Conservation (phyloP, 2,888 invertebrate genomes). For the Cephus spinipes region DNA sequence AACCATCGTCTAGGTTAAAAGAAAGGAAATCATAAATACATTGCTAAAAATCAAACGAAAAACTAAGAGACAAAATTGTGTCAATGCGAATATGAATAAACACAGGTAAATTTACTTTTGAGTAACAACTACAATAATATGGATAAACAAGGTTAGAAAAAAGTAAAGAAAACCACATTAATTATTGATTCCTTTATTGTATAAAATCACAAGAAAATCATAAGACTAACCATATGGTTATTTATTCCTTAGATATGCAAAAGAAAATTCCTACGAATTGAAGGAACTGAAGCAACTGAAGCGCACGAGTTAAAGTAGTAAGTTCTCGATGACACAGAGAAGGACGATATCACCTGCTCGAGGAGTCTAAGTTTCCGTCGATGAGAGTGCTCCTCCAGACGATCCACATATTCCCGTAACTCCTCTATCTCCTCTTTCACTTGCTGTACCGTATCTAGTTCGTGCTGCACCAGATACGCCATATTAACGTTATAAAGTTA, state of each 20-base stretch:
- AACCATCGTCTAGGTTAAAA: slow-evolving; percentile 7
- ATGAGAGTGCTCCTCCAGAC: slow-evolving; percentile 92
- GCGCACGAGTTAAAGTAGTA: neutral
- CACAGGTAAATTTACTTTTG: neutral
- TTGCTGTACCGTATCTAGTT: slow-evolving; percentile 93
- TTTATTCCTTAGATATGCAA: neutral
- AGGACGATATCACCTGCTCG: slow-evolving; percentile 80
- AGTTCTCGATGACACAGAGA: neutral
- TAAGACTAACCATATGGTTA: neutral
- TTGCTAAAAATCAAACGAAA: slow-evolving; percentile 23
- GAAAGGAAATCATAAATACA: slow-evolving; percentile 31
- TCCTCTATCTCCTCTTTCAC: slow-evolving; percentile 96
- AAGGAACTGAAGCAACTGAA: neutral
- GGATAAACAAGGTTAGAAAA: slow-evolving; percentile 17
- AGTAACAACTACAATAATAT: slow-evolving; percentile 20
- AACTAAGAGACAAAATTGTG: slow-evolving; percentile 10
- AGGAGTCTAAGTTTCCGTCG: slow-evolving; percentile 89
- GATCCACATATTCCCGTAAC: slow-evolving; percentile 90
- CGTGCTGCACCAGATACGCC: slow-evolving; percentile 70
- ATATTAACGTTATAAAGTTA: slow-evolving; percentile 21
- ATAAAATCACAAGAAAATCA: neutral
- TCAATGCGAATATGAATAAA: neutral
- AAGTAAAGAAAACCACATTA: slow-evolving; percentile 8
- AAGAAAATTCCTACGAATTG: neutral
- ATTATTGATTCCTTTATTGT: neutral